Conservation (phyloP, 2,888 invertebrate genomes). For the Cyclophora albipunctata region DNA sequence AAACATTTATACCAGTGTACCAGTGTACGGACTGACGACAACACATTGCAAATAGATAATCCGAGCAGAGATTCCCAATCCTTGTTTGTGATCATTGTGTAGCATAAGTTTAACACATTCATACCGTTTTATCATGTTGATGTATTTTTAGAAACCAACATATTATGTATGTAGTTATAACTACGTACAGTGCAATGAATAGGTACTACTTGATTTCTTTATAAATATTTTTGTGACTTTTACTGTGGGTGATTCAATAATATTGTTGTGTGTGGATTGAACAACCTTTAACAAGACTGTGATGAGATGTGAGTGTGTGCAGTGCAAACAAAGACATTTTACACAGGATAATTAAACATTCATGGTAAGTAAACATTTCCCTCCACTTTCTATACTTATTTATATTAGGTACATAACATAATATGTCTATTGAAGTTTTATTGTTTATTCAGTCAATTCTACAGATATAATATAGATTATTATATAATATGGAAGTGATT, state of each 20-base stretch:
- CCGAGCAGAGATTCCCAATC: slow-evolving; percentile 47
- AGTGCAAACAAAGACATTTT: slow-evolving; percentile 31
- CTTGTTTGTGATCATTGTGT: slow-evolving; percentile 60
- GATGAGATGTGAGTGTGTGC: slow-evolving; percentile 45
- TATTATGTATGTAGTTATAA: slow-evolving; percentile 8
- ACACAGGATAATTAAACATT: slow-evolving; percentile 42
- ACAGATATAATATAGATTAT: no score
- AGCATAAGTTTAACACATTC: slow-evolving; percentile 61
- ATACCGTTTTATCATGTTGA: slow-evolving; percentile 65
- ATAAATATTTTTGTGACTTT: slow-evolving; percentile 47
- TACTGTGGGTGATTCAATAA: slow-evolving; percentile 13
- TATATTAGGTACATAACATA: no score
- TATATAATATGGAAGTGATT: no score
- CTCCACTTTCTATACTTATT: no score
- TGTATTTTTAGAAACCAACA: slow-evolving; percentile 65
- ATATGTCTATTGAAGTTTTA: no score
- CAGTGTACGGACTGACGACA: no score
- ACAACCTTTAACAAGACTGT: slow-evolving; percentile 9
- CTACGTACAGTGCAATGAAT: slow-evolving; percentile 42
- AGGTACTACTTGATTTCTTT: slow-evolving; percentile 50
- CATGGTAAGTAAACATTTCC: slow-evolving; percentile 49
- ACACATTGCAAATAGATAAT: slow-evolving; percentile 29
- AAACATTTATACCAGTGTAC: no score
- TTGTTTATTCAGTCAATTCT: no score
- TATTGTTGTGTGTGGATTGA: slow-evolving; percentile 11